Evolutionary conservation across 2,888 invertebrate genomes (phyloP).

Genomic region (Autographa pulchrina): DNA sequence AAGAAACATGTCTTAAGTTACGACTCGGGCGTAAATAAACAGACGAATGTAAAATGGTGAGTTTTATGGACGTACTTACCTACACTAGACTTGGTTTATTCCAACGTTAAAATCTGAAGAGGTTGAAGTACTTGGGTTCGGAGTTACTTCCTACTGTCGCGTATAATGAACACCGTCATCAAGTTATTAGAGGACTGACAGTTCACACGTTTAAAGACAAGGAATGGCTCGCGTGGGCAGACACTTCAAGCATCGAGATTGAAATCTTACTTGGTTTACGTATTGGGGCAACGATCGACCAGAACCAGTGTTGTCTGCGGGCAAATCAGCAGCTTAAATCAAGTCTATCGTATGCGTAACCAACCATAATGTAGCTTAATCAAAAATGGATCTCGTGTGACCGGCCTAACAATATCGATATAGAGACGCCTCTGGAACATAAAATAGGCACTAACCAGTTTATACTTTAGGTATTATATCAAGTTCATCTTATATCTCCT

Average conservation of each 20-base stretch:
- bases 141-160: slow-evolving; percentile 50
- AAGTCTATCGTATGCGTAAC: slow-evolving; percentile 12
- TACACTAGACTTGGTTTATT: slow-evolving; percentile 11
- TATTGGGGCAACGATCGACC: slow-evolving; percentile 38
- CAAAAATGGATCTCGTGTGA: slow-evolving; percentile 28
- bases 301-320: slow-evolving; percentile 45
- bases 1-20: slow-evolving; percentile 9
- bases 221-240: slow-evolving; percentile 54
- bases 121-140: slow-evolving; percentile 20
- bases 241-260: slow-evolving; percentile 50
- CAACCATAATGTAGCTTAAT: slow-evolving; percentile 14
- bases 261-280: slow-evolving; percentile 56
- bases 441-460: not conserved
- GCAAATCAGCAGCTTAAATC: slow-evolving; percentile 49
- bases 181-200: slow-evolving; percentile 49
- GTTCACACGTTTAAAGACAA: slow-evolving; percentile 57
- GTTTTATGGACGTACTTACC: slow-evolving; percentile 20
- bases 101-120: slow-evolving; percentile 31
- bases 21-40: slow-evolving; percentile 15
- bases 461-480: not conserved
- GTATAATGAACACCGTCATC: slow-evolving; percentile 55
- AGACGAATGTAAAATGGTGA: slow-evolving; percentile 11
- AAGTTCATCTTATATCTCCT: not conserved
- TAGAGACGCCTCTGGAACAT: not conserved
- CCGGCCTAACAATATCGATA: slow-evolving; percentile 1